Evolutionary conservation across 1,140 invertebrate species (phyloP), one percentile per base, ranked within the genome.

Genomic region (Apolygus lucorum): DNA sequence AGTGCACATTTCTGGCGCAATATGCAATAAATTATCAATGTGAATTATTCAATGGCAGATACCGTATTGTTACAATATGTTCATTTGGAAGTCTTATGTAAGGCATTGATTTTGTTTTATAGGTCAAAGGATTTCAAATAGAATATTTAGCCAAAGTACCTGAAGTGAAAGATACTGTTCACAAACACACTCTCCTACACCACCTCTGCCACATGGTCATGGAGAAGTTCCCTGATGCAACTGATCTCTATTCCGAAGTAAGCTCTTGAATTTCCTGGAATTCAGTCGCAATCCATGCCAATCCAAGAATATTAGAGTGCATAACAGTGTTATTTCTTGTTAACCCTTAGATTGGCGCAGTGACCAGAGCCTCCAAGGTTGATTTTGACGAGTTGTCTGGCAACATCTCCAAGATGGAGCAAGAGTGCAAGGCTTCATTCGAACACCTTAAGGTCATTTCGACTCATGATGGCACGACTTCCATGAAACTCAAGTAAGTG

Each of bases 81-180:
- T n/a, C n/a, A n/a, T n/a, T n/a, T n/a, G n/a, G n/a, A n/a, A n/a
- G n/a, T n/a, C n/a, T n/a, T n/a, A n/a, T n/a, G n/a, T n/a, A n/a
- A n/a, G n/a, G n/a, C n/a, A n/a, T n/a, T n/a, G n/a, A n/a, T n/a
- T n/a, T n/a, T n/a, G n/a, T 42, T 42, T 42, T 78, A 72, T 74
- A 88, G 84, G 91, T 93, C 14, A 96, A 96, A 84, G 98, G 96
- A 27, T 99, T 99, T 81, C 93, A 97, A 79, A 87, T 99, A 73
- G 97, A 99, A 76, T 99, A 99, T 80, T 82, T 99, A 73, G 85
- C 93, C 59, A 98, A 98, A 85, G 93, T 98, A 74, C 95, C 96
- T 74, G 98, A 99, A 85, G 96, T 99, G 1, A 99, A 99, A 82
- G 96, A 99, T 79, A 98, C 96, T 0, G 93, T 98, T 27, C 94